These are phyloP conservation scores for Solea senegalensis DNA, from an alignment of 2,113 vertebrate species.

Conservation along the genomic window DNA sequence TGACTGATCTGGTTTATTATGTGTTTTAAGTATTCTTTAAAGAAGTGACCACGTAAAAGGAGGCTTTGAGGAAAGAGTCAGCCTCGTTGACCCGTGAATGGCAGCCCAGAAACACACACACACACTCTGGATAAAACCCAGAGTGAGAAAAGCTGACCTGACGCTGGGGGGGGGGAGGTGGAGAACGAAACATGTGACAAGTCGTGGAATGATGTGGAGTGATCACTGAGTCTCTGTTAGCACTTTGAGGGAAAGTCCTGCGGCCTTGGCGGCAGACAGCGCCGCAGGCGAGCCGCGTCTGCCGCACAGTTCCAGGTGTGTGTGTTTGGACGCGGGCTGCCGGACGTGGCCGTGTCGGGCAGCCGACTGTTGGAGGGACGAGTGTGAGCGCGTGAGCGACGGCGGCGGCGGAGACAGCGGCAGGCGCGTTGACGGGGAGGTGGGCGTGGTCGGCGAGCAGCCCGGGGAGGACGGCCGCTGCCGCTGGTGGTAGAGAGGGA, in stretches of 20 bases:
- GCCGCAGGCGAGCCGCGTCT: slow-evolving; percentile 55
- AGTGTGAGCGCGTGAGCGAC: slow-evolving; percentile 60
- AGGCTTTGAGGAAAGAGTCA: neutral
- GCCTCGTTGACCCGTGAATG: neutral
- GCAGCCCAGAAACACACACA: neutral
- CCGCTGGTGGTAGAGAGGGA: slow-evolving; percentile 56
- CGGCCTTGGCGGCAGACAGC: slow-evolving; percentile 71
- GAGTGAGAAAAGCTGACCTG: neutral
- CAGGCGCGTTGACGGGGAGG: slow-evolving; percentile 72
- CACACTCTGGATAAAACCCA: neutral
- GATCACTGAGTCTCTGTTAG: slow-evolving; percentile 73
- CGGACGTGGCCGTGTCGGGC: slow-evolving; percentile 67
- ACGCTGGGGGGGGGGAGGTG: neutral
- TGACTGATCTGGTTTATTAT: too few relatives aligned
- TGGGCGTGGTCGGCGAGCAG: slow-evolving; percentile 74
- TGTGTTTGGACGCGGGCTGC: slow-evolving; percentile 45
- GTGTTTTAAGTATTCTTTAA: neutral
- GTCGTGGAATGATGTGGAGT: neutral
- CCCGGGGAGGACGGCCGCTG: slow-evolving; percentile 59
- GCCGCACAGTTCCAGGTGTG: slow-evolving; percentile 67
- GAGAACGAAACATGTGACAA: neutral
- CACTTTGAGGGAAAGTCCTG: slow-evolving; percentile 77
- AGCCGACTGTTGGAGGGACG: slow-evolving; percentile 45
- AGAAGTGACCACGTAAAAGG: neutral
- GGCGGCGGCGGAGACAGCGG: slow-evolving; percentile 71